Base-by-base conservation (phyloP, 2,888 invertebrate genomes). In the Conops quadrifasciatus region DNA sequence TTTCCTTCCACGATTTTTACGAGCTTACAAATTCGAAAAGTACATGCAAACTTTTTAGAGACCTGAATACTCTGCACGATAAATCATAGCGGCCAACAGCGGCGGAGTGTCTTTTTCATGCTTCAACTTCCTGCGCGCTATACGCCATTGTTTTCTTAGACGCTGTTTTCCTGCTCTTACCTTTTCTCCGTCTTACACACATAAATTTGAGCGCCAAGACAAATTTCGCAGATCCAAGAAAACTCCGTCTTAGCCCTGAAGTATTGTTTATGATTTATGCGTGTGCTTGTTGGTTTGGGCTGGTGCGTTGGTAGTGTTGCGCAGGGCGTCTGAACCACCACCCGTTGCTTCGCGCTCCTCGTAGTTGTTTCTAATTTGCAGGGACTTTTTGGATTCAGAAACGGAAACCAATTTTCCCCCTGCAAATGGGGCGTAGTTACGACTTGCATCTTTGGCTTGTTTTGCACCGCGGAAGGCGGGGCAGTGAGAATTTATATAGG, bases 281-380 rank as follows among this genome's bases (percentile, higher is more conserved):
- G 63, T 70, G 51, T 62, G 68, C 51, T 51, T 51, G 62, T 68
- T 60, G 68, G 16, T 47, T 47, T 13, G 36, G 13, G 64, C 49
- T 64, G 47, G 15, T 26, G 63, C 28, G 66, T 15, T 53, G 43
- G 53, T 56, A 30, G 24, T 24, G 36, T 56, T 53, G 19, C 62
- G 62, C 62, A 36, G 36, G 21, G 19, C 49, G 65, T 30, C 24
- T 53, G 26, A 36, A 78, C 82, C 82, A 81, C 82, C 58, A 28
- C 58, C 58, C 58, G 58, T 58, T 28, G 58, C 16, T 58, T 83
- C 82, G 81, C 81, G 78, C 82, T 81, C 79, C 76, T 82, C 79
- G 77, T 77, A 81, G 80, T 80, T 82, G 83, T 80, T 81, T 77
- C 82, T 80, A 82, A 82, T 83, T 83, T 82, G 82, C 82, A 72